phyloP scores from a whole-genome alignment of 2,888 invertebrate genomes.

The Philonicus albiceps region DNA sequence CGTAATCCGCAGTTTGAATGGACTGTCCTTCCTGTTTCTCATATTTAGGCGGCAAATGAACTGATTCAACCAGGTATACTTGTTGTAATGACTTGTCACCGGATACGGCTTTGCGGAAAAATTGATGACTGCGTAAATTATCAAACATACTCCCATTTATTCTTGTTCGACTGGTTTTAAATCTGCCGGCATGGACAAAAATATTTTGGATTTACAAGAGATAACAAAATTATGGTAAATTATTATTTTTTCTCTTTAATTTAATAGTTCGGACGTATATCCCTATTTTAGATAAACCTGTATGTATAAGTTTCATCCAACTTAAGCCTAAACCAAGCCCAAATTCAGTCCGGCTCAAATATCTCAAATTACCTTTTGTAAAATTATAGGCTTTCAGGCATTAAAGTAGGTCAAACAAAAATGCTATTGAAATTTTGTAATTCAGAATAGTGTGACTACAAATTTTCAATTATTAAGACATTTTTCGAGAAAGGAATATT shows the following conservation, averaged over 20 bases:
- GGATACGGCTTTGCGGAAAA: slow-evolving; percentile 34
- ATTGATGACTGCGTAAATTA: slow-evolving; percentile 36
- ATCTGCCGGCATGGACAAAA: not conserved
- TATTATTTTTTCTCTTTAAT: not conserved
- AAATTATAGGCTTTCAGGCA: too few species aligned
- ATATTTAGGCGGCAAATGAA: slow-evolving; percentile 40
- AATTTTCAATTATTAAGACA: too few species aligned
- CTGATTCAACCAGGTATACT: slow-evolving; percentile 30
- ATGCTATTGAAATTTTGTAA: too few species aligned
- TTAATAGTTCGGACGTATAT: too few species aligned
- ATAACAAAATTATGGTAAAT: not conserved
- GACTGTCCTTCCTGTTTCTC: slow-evolving; percentile 42
- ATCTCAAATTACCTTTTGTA: too few species aligned
- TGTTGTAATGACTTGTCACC: slow-evolving; percentile 41
- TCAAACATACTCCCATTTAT: not conserved
- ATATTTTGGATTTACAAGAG: not conserved
- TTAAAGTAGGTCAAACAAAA: too few species aligned
- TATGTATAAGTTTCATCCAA: too few species aligned
- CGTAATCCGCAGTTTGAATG: slow-evolving; percentile 45
- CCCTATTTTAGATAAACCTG: too few species aligned
- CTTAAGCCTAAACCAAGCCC: too few species aligned
- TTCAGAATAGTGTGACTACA: too few species aligned
- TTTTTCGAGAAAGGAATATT: too few species aligned
- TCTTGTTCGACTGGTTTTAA: not conserved
- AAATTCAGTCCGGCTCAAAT: too few species aligned